Evolutionary conservation across 2,113 vertebrate species (phyloP).

Genomic region (Parotia lawesii): DNA sequence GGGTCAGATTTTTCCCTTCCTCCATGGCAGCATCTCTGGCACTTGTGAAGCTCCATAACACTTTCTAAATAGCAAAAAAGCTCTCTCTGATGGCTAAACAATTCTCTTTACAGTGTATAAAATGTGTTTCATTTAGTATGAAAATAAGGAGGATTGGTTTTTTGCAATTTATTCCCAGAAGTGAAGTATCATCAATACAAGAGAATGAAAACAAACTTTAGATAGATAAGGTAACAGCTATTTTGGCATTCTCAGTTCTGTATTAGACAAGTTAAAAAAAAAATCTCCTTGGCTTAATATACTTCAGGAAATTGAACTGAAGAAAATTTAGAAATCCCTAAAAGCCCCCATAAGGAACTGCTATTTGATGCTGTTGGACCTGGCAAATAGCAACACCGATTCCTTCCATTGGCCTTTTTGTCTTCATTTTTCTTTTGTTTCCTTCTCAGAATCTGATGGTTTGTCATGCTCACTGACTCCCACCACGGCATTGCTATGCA

Average conservation of each 20-base stretch:
- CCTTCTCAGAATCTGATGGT: not conserved
- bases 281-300: not conserved
- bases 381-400: not conserved
- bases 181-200: not conserved
- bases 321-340: not conserved
- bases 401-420: not conserved
- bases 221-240: not conserved
- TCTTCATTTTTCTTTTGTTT: not conserved
- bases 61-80: not conserved
- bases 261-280: not conserved
- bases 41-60: rapidly evolving
- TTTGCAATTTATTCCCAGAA: not conserved
- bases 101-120: not conserved
- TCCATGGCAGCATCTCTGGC: not conserved
- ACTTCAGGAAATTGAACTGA: not conserved
- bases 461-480: not conserved
- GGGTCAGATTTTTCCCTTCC: rapidly evolving
- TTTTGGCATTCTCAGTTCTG: not conserved
- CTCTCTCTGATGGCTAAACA: not conserved
- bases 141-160: not conserved
- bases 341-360: not conserved
- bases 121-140: not conserved
- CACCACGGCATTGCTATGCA: not conserved
- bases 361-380: not conserved
- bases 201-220: not conserved